These are phyloP conservation scores for Aphaenogaster floridana DNA, from an alignment of 1,140 invertebrate genomes.

Conservation along the genomic window DNA sequence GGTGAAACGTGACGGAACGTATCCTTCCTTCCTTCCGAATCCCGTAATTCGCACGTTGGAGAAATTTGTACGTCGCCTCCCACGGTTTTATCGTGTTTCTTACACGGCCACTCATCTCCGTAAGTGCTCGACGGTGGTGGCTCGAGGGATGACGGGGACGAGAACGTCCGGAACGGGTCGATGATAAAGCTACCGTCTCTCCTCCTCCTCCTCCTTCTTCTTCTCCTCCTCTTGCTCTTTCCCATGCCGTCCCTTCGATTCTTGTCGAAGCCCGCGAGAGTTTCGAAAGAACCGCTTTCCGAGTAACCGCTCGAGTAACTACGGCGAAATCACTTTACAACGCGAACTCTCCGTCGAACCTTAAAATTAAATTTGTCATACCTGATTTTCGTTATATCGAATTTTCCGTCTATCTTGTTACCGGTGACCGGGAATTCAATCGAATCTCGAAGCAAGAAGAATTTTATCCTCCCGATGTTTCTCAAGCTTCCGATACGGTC, in stretches of 20 bases:
- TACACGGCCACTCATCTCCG: conserved; percentile 64
- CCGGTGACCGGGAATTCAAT: conserved; percentile 36
- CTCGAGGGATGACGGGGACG: conserved; percentile 35
- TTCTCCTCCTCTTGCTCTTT: neutral
- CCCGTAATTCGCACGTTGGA: conserved; percentile 47
- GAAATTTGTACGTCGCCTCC: conserved; percentile 58
- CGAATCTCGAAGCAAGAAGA: conserved; percentile 20
- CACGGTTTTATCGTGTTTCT: conserved; percentile 64
- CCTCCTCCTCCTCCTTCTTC: neutral
- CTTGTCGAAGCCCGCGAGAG: conserved; percentile 51
- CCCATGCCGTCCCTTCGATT: conserved; percentile 55
- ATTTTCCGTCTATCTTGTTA: conserved; percentile 43
- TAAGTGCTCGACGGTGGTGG: conserved; percentile 50
- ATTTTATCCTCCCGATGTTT: conserved; percentile 30
- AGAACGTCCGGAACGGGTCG: conserved; percentile 70
- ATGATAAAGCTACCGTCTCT: conserved; percentile 63
- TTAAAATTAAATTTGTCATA: conserved; percentile 66
- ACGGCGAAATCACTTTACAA: conserved; percentile 50
- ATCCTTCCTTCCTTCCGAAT: conserved; percentile 67
- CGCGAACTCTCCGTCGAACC: conserved; percentile 60
- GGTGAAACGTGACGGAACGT: conserved; percentile 61
- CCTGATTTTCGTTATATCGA: conserved; percentile 61
- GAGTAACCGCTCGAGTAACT: conserved; percentile 49
- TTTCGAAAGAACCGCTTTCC: conserved; percentile 46
- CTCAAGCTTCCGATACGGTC: neutral